Percentiles rank a stretch among this genome's conserved stretches.
phyloP scores from a whole-genome alignment of 2,888 invertebrate genomes.

The Alloscopus bannaensis region DNA sequence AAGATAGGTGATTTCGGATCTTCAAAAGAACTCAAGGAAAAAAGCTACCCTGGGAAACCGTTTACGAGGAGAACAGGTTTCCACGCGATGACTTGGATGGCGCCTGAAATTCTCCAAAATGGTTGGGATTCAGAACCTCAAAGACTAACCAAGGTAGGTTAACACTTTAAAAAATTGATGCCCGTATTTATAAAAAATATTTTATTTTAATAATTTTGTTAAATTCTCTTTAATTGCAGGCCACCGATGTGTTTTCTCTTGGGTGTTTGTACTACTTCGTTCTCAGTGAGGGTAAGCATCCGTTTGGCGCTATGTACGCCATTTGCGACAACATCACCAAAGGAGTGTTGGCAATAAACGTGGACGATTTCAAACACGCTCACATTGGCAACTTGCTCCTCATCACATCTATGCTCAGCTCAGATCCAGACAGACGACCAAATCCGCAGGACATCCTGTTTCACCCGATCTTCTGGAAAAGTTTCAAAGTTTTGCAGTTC shows the following conservation, averaged over 20 bases:
- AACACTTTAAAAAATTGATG: not conserved
- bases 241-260: conserved; percentile 24
- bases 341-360: not conserved
- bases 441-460: not conserved
- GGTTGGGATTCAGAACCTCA: not conserved
- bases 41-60: not conserved
- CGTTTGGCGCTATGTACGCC: conserved; percentile 1
- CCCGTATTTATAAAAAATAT: no score
- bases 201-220: no score
- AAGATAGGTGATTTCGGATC: conserved; percentile 18
- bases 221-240: not conserved
- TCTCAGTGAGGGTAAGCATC: not conserved
- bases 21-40: no score
- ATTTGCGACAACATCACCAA: no score
- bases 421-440: not conserved
- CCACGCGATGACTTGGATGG: not conserved
- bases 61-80: not conserved
- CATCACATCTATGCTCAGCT: not conserved
- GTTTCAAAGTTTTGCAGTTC: not conserved
- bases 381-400: not conserved
- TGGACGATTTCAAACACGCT: not conserved
- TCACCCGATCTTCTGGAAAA: not conserved
- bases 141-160: not conserved
- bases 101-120: not conserved
- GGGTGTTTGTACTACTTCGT: conserved; percentile 17